These are phyloP conservation scores for Phthorimaea operculella DNA, from an alignment of 1,140 invertebrate genomes.

Conservation along the genomic window DNA sequence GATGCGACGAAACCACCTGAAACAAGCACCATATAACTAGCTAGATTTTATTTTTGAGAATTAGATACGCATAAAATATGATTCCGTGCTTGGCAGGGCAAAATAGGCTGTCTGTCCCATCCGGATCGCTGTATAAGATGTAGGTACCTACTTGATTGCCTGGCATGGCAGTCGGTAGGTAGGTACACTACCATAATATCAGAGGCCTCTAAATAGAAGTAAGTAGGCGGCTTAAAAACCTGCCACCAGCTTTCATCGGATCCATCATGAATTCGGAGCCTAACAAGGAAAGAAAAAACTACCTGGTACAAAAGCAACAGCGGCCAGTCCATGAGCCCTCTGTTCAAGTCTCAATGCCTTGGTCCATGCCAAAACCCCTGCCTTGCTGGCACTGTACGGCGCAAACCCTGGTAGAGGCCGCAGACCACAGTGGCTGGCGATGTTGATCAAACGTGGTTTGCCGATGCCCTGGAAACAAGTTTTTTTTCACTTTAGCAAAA, in stretches of 20 bases:
- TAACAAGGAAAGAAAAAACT: not conserved
- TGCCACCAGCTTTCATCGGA: too few relatives aligned
- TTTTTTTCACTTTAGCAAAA: too few relatives aligned
- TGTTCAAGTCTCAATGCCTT: slow-evolving; percentile 81
- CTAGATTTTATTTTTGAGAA: too few relatives aligned
- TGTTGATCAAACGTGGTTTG: slow-evolving; percentile 78
- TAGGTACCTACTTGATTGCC: too few relatives aligned
- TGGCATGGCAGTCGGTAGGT: too few relatives aligned
- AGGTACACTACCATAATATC: too few relatives aligned
- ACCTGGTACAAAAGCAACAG: slow-evolving; percentile 83
- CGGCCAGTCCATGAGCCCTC: slow-evolving; percentile 76
- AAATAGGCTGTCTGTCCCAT: too few relatives aligned
- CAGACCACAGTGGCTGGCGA: slow-evolving; percentile 83
- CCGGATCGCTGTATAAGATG: too few relatives aligned
- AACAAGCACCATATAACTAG: slow-evolving; percentile 12
- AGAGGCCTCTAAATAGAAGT: too few relatives aligned
- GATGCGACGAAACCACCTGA: slow-evolving; percentile 48
- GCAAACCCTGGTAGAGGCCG: slow-evolving; percentile 77
- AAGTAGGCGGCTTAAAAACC: too few relatives aligned
- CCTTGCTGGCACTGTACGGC: slow-evolving; percentile 85
- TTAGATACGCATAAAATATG: too few relatives aligned
- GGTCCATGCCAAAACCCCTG: slow-evolving; percentile 77
- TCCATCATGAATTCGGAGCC: not conserved
- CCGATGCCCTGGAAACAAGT: not conserved
- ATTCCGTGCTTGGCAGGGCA: too few relatives aligned